Percentiles rank a stretch among this genome's conserved stretches.
Evolutionary conservation across 1,140 invertebrate genomes (phyloP).

Genomic region (Goniozus legneri): DNA sequence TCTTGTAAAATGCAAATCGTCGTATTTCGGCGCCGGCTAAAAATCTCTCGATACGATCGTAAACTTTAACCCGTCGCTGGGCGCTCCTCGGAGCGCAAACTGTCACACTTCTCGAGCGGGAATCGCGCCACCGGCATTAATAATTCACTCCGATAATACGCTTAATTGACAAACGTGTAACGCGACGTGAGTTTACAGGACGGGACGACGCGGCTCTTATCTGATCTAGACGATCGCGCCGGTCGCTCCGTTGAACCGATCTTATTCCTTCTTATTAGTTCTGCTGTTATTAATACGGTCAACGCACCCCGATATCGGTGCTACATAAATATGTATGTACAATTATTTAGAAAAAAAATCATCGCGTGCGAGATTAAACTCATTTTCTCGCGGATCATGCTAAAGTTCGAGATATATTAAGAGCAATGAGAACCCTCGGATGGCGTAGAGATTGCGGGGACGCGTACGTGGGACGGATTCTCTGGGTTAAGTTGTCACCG

Average conservation of each 20-base stretch:
- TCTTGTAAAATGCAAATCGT: constrained; percentile 4
- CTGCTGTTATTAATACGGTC: no score
- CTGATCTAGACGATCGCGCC: background rate
- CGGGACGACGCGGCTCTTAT: background rate
- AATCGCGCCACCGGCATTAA: background rate
- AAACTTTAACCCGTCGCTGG: background rate
- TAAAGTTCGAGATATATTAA: no score
- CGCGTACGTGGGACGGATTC: background rate
- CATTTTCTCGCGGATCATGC: no score
- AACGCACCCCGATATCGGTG: no score
- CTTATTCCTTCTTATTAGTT: no score
- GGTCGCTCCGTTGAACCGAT: no score
- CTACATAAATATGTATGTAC: no score
- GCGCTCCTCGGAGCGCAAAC: background rate
- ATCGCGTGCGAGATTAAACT: no score
- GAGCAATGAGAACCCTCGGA: no score
- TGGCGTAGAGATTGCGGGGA: background rate
- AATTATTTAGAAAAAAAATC: no score
- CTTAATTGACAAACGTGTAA: background rate
- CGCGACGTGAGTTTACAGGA: background rate
- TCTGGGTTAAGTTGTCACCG: constrained; percentile 36
- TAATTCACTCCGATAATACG: background rate
- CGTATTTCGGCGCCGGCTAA: background rate
- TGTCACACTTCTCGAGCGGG: background rate
- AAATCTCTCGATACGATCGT: no score